phyloP scores from a whole-genome alignment of 1,140 invertebrate species.

The Drosophila equinoxialis region DNA sequence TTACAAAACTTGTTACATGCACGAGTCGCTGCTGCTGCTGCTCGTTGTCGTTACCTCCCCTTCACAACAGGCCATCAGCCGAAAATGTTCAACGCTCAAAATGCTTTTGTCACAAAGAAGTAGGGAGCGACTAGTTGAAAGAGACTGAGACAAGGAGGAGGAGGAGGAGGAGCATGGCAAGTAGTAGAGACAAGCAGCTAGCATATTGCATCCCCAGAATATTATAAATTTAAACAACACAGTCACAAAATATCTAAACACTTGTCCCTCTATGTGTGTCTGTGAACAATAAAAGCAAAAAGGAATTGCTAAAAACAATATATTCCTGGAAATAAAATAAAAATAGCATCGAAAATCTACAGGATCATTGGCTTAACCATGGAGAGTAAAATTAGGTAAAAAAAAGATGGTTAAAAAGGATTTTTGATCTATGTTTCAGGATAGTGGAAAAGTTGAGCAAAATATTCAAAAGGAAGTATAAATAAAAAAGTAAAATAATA shows the following conservation, averaged over 20 bases:
- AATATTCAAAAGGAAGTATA: too few species aligned
- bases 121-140: not conserved
- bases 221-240: slow-evolving; percentile 20
- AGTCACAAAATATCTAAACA: slow-evolving; percentile 2
- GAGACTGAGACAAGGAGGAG: too few species aligned
- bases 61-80: not conserved
- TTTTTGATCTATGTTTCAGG: too few species aligned
- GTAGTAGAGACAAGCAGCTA: slow-evolving; percentile 5
- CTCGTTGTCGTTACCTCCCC: not conserved
- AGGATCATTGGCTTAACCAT: too few species aligned
- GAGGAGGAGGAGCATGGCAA: not conserved
- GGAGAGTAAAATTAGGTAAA: too few species aligned
- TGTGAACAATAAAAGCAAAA: slow-evolving; percentile 14
- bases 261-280: not conserved
- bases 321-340: not conserved
- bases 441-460: too few species aligned
- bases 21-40: not conserved
- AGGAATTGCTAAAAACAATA: not conserved
- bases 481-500: too few species aligned
- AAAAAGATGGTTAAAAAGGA: too few species aligned
- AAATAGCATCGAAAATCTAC: too few species aligned
- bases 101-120: slow-evolving; percentile 13
- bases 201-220: slow-evolving; percentile 10
- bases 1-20: slow-evolving; percentile 14
- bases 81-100: slow-evolving; percentile 3